Evolutionary conservation across 30 jellyfish, hydroid and myxozoan genomes (phyloP).

Genomic region (Cassiopea andromeda): DNA sequence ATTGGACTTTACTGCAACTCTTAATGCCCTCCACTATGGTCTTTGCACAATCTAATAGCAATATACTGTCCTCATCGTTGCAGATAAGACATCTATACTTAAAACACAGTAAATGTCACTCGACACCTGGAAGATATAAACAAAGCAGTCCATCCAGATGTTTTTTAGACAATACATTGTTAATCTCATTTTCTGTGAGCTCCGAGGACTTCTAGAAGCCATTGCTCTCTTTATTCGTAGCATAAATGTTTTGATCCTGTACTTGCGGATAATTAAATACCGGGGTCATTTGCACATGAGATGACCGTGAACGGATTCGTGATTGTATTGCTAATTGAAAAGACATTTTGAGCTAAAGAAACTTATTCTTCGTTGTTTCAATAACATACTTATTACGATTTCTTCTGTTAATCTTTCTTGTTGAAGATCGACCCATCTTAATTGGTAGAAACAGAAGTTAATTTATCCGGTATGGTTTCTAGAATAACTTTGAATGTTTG

Average conservation of each 20-base stretch:
- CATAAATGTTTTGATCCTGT: neutral
- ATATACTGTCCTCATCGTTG: neutral
- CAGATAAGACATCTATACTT: neutral
- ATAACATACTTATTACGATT: neutral
- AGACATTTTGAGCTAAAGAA: neutral
- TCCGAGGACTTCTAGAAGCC: neutral
- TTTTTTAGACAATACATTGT: neutral
- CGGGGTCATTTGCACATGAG: constrained; percentile 5
- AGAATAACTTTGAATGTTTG: no score
- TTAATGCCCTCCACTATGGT: no score
- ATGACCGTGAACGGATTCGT: neutral
- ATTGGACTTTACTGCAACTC: no score
- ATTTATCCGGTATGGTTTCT: no score
- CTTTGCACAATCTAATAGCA: no score
- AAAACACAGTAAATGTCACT: neutral
- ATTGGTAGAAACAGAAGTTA: no score
- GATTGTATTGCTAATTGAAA: neutral
- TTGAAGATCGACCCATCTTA: no score
- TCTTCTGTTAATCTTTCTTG: neutral
- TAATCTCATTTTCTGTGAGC: neutral
- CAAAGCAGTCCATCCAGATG: constrained; percentile 1
- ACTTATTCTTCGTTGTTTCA: neutral
- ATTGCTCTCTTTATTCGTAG: neutral
- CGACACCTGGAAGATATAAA: neutral
- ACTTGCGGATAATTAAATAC: neutral